phyloP scores from a whole-genome alignment of 23 tunicate genomes.

The Trididemnum miniatum region DNA sequence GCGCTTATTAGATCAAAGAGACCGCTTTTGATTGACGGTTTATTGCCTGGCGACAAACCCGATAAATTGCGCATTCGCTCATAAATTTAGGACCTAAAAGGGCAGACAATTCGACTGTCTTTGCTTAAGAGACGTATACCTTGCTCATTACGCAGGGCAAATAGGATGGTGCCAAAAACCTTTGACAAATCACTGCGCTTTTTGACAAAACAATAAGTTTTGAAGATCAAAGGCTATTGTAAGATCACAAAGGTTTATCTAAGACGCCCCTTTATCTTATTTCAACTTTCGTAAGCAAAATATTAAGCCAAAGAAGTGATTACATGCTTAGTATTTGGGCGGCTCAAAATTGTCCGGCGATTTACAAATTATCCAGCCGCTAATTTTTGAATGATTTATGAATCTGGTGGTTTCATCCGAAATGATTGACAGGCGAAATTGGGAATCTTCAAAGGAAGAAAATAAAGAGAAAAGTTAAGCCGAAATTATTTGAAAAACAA shows the following conservation, averaged over 20 bases:
- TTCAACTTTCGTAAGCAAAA: background rate
- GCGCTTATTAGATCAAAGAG: constrained; percentile 37
- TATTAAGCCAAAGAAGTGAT: background rate
- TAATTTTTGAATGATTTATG: constrained; percentile 6
- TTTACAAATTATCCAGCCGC: background rate
- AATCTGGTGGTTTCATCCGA: background rate
- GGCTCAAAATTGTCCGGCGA: background rate
- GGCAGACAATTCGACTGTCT: constrained; percentile 30
- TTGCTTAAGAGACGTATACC: constrained; percentile 28
- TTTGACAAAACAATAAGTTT: constrained; percentile 53
- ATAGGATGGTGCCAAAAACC: constrained; percentile 60
- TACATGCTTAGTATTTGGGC: background rate
- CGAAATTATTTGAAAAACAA: background rate
- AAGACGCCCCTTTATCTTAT: constrained; percentile 8
- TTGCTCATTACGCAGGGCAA: constrained; percentile 58
- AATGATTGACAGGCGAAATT: constrained; percentile 3
- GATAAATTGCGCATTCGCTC: constrained; percentile 24
- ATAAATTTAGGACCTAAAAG: constrained; percentile 43
- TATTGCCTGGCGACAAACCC: constrained; percentile 47
- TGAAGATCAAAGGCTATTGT: constrained; percentile 64
- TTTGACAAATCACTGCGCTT: constrained; percentile 72
- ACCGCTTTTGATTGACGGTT: constrained; percentile 58
- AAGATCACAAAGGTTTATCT: constrained; percentile 1
- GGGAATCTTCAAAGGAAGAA: constrained; percentile 2
- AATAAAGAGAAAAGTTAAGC: background rate